Percentiles rank a stretch among this genome's conserved stretches.
phyloP scores from a whole-genome alignment of 2,888 invertebrate genomes.

The Cryptops parisi region DNA sequence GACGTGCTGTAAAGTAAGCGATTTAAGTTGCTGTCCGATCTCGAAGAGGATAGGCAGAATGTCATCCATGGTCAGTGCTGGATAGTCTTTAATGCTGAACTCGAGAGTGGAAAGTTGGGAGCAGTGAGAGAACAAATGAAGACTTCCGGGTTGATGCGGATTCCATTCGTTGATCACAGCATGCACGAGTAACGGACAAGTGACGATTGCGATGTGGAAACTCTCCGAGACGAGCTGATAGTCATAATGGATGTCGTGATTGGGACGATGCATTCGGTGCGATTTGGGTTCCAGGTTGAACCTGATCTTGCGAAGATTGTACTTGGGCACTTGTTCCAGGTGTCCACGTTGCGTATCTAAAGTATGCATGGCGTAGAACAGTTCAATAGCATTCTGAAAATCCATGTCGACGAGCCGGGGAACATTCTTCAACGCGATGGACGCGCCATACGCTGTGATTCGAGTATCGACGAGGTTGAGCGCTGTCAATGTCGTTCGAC shows the following conservation, averaged over 20 bases:
- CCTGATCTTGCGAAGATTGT: background rate
- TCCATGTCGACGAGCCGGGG: background rate
- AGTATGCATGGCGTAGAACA: background rate
- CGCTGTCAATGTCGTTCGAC: background rate
- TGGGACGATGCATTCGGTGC: background rate
- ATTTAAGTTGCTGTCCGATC: background rate
- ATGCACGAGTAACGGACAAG: background rate
- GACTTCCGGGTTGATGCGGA: background rate
- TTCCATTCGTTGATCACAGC: constrained; percentile 3
- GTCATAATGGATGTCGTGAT: background rate
- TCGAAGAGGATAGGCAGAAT: background rate
- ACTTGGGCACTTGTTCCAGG: background rate
- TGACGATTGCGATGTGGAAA: background rate
- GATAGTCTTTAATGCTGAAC: background rate
- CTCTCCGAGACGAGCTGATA: background rate
- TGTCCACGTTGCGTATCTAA: background rate
- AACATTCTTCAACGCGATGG: background rate
- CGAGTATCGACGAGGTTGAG: background rate
- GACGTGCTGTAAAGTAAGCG: background rate
- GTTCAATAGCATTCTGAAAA: background rate
- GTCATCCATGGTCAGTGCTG: background rate
- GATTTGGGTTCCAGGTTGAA: background rate
- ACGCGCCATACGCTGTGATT: background rate
- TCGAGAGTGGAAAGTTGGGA: background rate
- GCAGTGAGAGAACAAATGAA: background rate